These are phyloP conservation scores for Leptodactylus fuscus DNA, from an alignment of 2,113 vertebrate genomes.

Conservation along the genomic window DNA sequence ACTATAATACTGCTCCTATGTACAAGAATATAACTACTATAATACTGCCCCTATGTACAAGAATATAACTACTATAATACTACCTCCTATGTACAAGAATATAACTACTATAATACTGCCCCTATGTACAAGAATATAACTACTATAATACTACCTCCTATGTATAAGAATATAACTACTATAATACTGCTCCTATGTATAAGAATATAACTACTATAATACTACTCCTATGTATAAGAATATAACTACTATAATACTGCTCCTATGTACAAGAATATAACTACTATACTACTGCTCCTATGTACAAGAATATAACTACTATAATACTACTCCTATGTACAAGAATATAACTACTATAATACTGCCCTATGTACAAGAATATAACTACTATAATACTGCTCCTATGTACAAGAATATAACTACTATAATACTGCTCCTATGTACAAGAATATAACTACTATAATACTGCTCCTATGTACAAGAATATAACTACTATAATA, in stretches of 20 bases:
- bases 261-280: not conserved
- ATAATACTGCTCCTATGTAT: conserved; percentile 2
- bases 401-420: not conserved
- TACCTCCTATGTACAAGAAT: not conserved
- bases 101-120: not conserved
- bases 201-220: conserved; percentile 10
- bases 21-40: conserved; percentile 22
- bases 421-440: conserved; percentile 4
- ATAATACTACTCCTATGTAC: conserved; percentile 3
- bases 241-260: conserved; percentile 15
- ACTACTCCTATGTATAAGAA: not conserved
- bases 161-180: conserved; percentile 14
- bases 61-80: conserved; percentile 16
- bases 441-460: not conserved
- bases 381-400: conserved; percentile 1
- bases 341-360: conserved; percentile 4
- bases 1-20: not conserved
- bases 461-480: not conserved
- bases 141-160: conserved; percentile 13
- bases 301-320: conserved; percentile 4
- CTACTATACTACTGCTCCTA: not conserved
- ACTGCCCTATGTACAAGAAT: conserved; percentile 5
- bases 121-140: conserved; percentile 20
- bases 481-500: conserved; percentile 6
- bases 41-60: conserved; percentile 17